These are phyloP conservation scores for Crotophaga sulcirostris DNA, from an alignment of 2,113 vertebrate species.

Conservation along the genomic window DNA sequence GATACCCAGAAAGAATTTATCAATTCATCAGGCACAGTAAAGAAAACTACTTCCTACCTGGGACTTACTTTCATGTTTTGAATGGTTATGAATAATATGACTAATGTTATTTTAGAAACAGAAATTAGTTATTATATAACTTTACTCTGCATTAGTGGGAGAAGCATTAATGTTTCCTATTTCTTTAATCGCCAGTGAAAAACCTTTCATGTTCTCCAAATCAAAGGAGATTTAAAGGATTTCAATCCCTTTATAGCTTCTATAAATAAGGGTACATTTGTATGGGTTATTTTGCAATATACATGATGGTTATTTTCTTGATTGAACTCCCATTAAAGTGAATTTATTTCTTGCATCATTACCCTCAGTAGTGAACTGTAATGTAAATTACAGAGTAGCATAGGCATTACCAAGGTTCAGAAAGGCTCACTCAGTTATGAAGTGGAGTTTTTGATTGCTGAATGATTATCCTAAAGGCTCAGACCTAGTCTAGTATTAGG, in stretches of 20 bases:
- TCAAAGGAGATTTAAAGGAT: neutral
- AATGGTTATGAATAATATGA: neutral
- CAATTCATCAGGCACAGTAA: neutral
- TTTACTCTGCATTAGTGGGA: neutral
- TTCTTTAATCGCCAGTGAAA: neutral
- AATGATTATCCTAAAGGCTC: neutral
- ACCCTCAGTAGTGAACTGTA: neutral
- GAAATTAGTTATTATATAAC: neutral
- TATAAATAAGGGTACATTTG: neutral
- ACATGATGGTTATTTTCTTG: neutral
- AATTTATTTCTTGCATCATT: neutral
- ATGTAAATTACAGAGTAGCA: neutral
- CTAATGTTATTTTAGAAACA: neutral
- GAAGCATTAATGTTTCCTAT: neutral
- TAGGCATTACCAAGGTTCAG: neutral
- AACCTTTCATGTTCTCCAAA: neutral
- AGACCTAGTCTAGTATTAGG: neutral
- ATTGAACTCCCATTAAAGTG: neutral
- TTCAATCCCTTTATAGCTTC: neutral
- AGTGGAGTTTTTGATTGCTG: neutral
- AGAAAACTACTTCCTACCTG: neutral
- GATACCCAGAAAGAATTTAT: neutral
- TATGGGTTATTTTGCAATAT: slow-evolving; percentile 7
- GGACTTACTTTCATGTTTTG: neutral
- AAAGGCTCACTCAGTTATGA: neutral